These are phyloP conservation scores for Neomorphus geoffroyi DNA, from an alignment of 2,797 vertebrate genomes.

Conservation along the genomic window DNA sequence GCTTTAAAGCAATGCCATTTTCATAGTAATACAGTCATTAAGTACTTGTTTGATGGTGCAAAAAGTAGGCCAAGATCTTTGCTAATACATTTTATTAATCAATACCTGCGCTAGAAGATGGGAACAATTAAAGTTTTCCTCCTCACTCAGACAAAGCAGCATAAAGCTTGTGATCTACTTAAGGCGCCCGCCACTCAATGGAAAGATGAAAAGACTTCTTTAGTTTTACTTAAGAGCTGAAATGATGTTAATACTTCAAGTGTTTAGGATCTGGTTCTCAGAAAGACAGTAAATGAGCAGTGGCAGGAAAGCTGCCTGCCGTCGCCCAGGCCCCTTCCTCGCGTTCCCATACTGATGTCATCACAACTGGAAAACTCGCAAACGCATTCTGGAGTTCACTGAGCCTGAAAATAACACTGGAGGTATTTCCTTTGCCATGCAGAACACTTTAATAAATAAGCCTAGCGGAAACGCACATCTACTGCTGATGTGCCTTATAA, in stretches of 20 bases:
- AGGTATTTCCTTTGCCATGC: neutral
- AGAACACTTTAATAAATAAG: conserved; percentile 1
- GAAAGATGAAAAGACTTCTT: conserved; percentile 63
- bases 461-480: neutral
- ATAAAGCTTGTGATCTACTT: conserved; percentile 55
- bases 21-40: conserved; percentile 54
- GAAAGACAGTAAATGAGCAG: conserved; percentile 15
- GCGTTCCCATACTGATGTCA: neutral
- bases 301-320: neutral
- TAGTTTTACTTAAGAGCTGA: conserved; percentile 55
- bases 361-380: neutral
- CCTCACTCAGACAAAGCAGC: conserved; percentile 39
- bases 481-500: neutral
- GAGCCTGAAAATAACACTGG: conserved; percentile 42
- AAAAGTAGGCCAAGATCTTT: conserved; percentile 62
- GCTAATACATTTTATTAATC: conserved; percentile 67
- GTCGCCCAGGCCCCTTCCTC: neutral
- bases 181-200: conserved; percentile 54
- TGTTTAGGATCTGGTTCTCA: conserved; percentile 19
- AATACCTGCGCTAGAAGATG: conserved; percentile 38
- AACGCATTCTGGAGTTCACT: neutral
- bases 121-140: conserved; percentile 52
- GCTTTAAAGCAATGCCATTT: conserved; percentile 50
- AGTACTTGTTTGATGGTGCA: conserved; percentile 62
- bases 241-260: conserved; percentile 36